A percentile compares a stretch with the other conserved stretches of the same genome.
Conservation (phyloP, 1,140 invertebrate genomes). For the Tetragonula clypearis region DNA sequence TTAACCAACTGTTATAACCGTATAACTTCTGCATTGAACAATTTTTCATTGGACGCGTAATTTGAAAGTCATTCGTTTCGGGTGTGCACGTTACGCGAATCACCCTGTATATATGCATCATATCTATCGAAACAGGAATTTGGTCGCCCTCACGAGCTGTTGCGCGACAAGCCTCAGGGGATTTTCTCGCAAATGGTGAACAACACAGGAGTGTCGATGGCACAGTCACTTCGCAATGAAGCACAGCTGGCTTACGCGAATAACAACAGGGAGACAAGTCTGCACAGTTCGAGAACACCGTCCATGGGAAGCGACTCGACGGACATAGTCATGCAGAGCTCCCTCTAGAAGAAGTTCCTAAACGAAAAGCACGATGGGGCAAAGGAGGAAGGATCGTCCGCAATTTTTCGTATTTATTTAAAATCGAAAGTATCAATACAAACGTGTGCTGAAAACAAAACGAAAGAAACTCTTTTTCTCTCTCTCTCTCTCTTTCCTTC, state of each 20-base stretch:
- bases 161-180: constrained; percentile 71
- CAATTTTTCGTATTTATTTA: constrained; percentile 33
- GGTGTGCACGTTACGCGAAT: no score
- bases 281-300: background rate
- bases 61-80: background rate
- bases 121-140: constrained; percentile 76
- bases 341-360: background rate
- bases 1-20: no score
- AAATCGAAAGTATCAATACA: constrained; percentile 39
- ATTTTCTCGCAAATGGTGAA: constrained; percentile 68
- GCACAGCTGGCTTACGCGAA: constrained; percentile 29
- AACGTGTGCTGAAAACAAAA: constrained; percentile 5
- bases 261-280: background rate
- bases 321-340: background rate
- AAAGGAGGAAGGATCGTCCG: background rate
- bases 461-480: background rate
- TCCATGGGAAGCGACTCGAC: background rate
- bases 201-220: constrained; percentile 56
- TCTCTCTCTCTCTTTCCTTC: background rate
- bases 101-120: background rate
- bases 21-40: no score
- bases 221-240: constrained; percentile 41
- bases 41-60: no score
- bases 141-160: constrained; percentile 82
- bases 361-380: no score